Evolutionary conservation across 2,113 vertebrate species (phyloP).

Genomic region (Scopus umbretta): DNA sequence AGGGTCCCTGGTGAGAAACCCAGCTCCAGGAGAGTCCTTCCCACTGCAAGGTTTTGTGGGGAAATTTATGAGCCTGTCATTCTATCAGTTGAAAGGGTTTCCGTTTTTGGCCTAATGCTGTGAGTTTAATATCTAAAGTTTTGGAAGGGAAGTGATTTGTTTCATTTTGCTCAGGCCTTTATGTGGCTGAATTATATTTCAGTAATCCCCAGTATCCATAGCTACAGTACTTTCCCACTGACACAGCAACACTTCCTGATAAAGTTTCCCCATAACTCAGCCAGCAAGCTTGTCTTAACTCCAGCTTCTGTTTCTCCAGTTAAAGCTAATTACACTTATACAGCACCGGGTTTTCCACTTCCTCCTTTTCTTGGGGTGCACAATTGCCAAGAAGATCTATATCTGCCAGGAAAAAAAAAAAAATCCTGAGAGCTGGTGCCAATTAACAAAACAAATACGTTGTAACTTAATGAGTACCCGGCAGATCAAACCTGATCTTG

Average conservation of each 20-base stretch:
- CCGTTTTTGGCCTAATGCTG: not conserved
- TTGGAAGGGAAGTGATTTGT: slow-evolving; percentile 61
- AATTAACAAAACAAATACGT: slow-evolving; percentile 47
- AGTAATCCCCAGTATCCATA: slow-evolving; percentile 62
- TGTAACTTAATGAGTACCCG: not conserved
- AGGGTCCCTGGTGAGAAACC: slow-evolving; percentile 38
- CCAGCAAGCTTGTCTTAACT: slow-evolving; percentile 32
- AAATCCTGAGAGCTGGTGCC: not conserved
- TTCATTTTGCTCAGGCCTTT: slow-evolving; percentile 51
- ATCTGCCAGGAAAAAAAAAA: not conserved
- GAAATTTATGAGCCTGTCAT: slow-evolving; percentile 60
- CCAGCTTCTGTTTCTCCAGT: slow-evolving; percentile 40
- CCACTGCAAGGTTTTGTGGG: slow-evolving; percentile 22
- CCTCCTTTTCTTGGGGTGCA: not conserved
- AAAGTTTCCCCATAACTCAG: slow-evolving; percentile 39
- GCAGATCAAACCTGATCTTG: not conserved
- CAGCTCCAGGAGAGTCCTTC: not conserved
- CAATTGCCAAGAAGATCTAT: slow-evolving; percentile 20
- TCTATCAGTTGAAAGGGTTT: slow-evolving; percentile 52
- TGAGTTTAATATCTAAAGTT: slow-evolving; percentile 53
- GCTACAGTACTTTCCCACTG: slow-evolving; percentile 55
- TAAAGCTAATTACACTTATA: slow-evolving; percentile 24
- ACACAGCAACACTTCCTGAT: slow-evolving; percentile 32
- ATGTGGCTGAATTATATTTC: slow-evolving; percentile 56
- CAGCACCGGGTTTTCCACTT: not conserved